These are phyloP conservation scores for Nannospalax galili DNA, from an alignment of 2,113 vertebrate species.

Conservation along the genomic window DNA sequence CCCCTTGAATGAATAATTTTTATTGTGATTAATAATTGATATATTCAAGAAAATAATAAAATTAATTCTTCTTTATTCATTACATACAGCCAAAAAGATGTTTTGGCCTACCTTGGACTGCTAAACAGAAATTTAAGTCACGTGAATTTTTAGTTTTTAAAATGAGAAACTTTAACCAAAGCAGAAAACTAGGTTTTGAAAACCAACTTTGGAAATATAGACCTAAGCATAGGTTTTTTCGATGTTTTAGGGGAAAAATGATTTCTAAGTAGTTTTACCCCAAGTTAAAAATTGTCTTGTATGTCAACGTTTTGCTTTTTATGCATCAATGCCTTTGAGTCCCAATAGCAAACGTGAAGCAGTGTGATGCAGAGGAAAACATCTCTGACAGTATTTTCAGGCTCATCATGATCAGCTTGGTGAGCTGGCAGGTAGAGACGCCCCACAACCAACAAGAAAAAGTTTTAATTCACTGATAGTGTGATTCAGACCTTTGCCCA, in stretches of 20 bases:
- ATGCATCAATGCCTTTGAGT: neutral
- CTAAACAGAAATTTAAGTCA: neutral
- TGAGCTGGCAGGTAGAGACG: neutral
- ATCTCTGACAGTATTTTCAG: conserved; percentile 22
- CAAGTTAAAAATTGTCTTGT: too few species aligned
- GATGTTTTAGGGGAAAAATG: neutral
- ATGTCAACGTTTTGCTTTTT: too few species aligned
- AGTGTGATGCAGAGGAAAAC: neutral
- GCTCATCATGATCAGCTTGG: neutral
- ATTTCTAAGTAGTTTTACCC: too few species aligned
- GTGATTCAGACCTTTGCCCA: neutral
- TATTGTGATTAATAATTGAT: conserved; percentile 55
- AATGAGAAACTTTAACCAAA: conserved; percentile 3
- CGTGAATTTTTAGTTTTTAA: neutral
- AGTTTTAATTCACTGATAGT: neutral
- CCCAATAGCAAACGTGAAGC: neutral
- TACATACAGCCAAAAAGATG: neutral
- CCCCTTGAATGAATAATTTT: conserved; percentile 17
- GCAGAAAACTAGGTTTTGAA: conserved; percentile 23
- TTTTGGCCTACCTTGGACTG: neutral
- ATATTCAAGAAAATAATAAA: conserved; percentile 15
- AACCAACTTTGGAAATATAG: conserved; percentile 7
- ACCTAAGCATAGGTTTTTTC: conserved; percentile 23
- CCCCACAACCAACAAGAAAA: accelerated
- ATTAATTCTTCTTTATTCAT: conserved; percentile 4